Base-by-base conservation (phyloP, 2,113 vertebrate genomes). In the Aptenodytes forsteri region DNA sequence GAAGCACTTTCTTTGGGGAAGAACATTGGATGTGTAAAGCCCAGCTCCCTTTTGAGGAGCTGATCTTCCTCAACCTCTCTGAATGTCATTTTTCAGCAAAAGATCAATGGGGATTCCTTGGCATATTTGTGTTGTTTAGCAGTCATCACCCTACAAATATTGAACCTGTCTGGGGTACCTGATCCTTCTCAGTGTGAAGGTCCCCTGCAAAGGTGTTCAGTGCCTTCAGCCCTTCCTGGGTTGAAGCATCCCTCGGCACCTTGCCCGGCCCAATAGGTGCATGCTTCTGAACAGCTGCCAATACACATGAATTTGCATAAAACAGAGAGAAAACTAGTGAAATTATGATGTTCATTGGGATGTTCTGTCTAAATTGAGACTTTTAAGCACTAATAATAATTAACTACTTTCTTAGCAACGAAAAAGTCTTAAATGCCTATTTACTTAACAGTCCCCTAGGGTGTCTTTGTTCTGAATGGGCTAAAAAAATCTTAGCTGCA, bases 391-490 rank as follows among this genome's bases (percentile, higher is more conserved):
- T 98, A 98, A 98, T 98, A 98, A 98, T 98, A 98, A 99, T 98
- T 98, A 98, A 98, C 98, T 98, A 98, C 98, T 98, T 98, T 98
- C 98, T 98, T 98, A 98, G 98, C 96, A 98, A 98, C 90, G 92
- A 98, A 98, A 98, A 98, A 98, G 97, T 98, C 98, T 98, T 98
- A 98, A 98, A 98, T 98, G 98, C 98, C 98, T 98, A 98, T 98
- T 99, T 98, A 98, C 98, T 98, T 98, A 98, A 99, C 98, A 97
- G 98, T 98, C 98, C 98, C 98, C 98, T 97, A 98, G 98, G 98
- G 98, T 98, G 97, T 98, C 98, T 98, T 99, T 98, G 98, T 98
- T 99, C 98, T 98, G 98, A 98, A 98, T 98, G 98, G 98, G 97
- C 98, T 98, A 98, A 98, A 98, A 98, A 98, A 98, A 97, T 97